Base-by-base conservation (phyloP, 2,888 invertebrate species). In the Steinernema hermaphroditum region DNA sequence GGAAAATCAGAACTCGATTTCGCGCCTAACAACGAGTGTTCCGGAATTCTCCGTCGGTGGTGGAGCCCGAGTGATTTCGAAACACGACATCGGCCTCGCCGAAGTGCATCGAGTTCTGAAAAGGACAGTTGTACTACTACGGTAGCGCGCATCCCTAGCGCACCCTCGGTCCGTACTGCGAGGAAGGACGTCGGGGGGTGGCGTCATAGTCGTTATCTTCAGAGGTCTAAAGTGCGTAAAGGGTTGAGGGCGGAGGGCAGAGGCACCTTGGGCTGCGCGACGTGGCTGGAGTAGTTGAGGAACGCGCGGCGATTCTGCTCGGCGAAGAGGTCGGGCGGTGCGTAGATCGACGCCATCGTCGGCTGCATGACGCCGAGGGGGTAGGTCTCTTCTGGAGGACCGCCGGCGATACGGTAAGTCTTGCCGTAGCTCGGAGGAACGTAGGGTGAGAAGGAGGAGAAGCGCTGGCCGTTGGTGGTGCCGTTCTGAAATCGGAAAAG, bases 121-220 rank as follows among this genome's bases (percentile, higher is more conserved):
- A 22, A 54, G 22, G 8, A 27, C 29, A n/a, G 16, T 32, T 1
- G 12, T 12, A 22, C 32, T 24, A 29, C 12, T 62, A 62, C 62
- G 62, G 62, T 62, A 62, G 62, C n/a, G n/a, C n/a, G 32, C 6
- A 32, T 6, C 2, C 16, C 9, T 27, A 32, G 27, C 62, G 27
- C 16, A 62, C 62, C 27, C 29, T 46, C 46, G 6, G 9, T 32
- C 32, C 29, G 62, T 62, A 62, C 32, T 29, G 62, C 16, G 29
- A 14, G 29, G 62, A 62, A 29, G 29, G 29, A 16, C 62, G 62
- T 16, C 62, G 62, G 9, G 62, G 29, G 2, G 62, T 62, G 32
- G 62, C 62, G 14, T 62, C 62, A 19, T 62, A 62, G 62, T 62
- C 62, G 32, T 62, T 62, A 14, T 62, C 62, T 62, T 62, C 62